Evolutionary conservation across 1,140 invertebrate species (phyloP).

Genomic region (Luehdorfia chinensis): DNA sequence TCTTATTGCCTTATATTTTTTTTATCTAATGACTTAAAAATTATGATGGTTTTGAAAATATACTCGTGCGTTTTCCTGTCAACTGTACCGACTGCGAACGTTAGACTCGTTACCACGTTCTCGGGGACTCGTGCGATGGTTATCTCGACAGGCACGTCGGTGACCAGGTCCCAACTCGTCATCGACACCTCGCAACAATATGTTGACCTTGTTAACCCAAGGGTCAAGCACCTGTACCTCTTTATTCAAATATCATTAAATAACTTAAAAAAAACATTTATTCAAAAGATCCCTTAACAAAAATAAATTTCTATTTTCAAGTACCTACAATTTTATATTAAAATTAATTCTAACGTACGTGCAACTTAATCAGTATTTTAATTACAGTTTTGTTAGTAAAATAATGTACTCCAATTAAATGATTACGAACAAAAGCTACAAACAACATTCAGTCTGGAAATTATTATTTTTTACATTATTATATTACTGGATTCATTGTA

Average conservation of each 20-base stretch:
- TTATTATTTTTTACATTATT: no score
- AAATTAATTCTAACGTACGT: no score
- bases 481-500: no score
- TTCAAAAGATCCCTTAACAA: background rate
- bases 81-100: slow-evolving; percentile 40
- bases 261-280: background rate
- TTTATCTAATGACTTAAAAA: no score
- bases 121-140: slow-evolving; percentile 39
- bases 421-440: no score
- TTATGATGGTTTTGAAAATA: no score
- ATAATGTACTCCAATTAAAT: no score
- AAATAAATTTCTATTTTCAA: background rate
- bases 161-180: slow-evolving; percentile 41
- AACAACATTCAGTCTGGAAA: no score
- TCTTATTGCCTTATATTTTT: no score
- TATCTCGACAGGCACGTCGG: slow-evolving; percentile 49
- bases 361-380: no score
- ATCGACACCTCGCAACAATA: slow-evolving; percentile 42
- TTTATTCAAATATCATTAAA: background rate
- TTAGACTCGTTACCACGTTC: slow-evolving; percentile 53
- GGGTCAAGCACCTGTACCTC: slow-evolving; percentile 2
- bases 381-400: no score
- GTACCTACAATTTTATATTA: no score
- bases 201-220: slow-evolving; percentile 45
- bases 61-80: slow-evolving; percentile 13